phyloP scores from a whole-genome alignment of 92 coral and sea anemone species.

The Paragorgia papillata region DNA sequence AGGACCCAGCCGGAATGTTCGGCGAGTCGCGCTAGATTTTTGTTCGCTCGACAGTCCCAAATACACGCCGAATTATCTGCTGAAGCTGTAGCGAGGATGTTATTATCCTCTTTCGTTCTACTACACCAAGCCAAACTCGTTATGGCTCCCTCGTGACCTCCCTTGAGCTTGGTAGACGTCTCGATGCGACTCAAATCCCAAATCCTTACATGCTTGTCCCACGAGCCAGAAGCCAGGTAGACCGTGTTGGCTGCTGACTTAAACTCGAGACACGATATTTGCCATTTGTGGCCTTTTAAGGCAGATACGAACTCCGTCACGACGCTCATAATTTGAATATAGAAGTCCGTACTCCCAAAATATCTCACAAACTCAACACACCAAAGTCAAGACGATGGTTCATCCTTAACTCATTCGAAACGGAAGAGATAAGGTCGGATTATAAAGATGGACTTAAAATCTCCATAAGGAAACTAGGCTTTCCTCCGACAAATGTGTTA shows the following conservation, averaged over 20 bases:
- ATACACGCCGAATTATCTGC: slow-evolving; percentile 83
- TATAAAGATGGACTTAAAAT: no score
- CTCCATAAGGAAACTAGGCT: no score
- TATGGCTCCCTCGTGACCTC: slow-evolving; percentile 75
- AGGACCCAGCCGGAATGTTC: slow-evolving; percentile 83
- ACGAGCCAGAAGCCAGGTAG: slow-evolving; percentile 84
- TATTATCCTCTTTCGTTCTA: slow-evolving; percentile 38
- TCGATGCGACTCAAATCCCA: slow-evolving; percentile 94
- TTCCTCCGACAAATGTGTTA: background rate
- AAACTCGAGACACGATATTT: slow-evolving; percentile 89
- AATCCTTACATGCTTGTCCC: slow-evolving; percentile 87
- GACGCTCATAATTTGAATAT: slow-evolving; percentile 68
- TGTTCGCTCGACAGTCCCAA: slow-evolving; percentile 76
- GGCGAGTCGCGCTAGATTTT: slow-evolving; percentile 52
- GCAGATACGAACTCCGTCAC: slow-evolving; percentile 77
- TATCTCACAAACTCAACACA: no score
- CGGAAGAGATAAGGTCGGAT: background rate
- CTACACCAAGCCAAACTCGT: slow-evolving; percentile 79
- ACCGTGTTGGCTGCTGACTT: slow-evolving; percentile 72
- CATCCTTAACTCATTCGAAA: background rate
- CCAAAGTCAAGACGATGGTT: background rate
- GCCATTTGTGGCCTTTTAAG: slow-evolving; percentile 95
- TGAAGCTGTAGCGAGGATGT: slow-evolving; percentile 83
- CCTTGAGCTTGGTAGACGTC: slow-evolving; percentile 65
- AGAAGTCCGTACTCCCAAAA: background rate